Evolutionary conservation across 2,113 vertebrate genomes (phyloP).

Genomic region (Cyphomyrus plagiostoma): DNA sequence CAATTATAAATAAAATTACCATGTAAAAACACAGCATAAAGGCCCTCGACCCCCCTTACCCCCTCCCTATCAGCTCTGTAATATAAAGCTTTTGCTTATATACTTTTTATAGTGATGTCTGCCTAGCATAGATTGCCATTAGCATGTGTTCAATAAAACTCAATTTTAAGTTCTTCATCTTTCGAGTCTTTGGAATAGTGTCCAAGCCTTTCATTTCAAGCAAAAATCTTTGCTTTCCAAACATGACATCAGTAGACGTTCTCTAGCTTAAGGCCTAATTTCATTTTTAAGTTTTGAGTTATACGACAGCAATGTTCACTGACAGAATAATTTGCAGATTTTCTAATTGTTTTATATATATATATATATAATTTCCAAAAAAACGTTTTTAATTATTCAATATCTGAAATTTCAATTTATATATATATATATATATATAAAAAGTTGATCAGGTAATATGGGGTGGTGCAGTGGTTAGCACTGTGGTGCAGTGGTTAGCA

Average conservation of each 20-base stretch:
- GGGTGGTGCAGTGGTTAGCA: background rate
- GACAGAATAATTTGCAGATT: background rate
- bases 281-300: background rate
- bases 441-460: background rate
- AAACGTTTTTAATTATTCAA: background rate
- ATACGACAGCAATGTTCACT: background rate
- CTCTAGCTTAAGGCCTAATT: background rate
- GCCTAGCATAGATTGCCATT: slow-evolving; percentile 45
- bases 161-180: background rate
- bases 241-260: background rate
- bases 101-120: slow-evolving; percentile 32
- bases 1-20: slow-evolving; percentile 9
- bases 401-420: background rate
- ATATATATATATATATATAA: too few species aligned
- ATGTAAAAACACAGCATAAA: slow-evolving; percentile 30
- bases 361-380: background rate
- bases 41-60: background rate
- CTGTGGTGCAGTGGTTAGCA: background rate
- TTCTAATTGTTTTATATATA: background rate
- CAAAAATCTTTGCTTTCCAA: background rate
- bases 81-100: slow-evolving; percentile 19
- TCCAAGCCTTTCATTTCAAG: background rate
- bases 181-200: background rate
- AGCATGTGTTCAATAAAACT: slow-evolving; percentile 44
- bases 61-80: slow-evolving; percentile 18